A percentile compares a stretch with the other conserved stretches of the same genome.
phyloP scores from a whole-genome alignment of 2,113 vertebrate genomes.

The Mus musculus region DNA sequence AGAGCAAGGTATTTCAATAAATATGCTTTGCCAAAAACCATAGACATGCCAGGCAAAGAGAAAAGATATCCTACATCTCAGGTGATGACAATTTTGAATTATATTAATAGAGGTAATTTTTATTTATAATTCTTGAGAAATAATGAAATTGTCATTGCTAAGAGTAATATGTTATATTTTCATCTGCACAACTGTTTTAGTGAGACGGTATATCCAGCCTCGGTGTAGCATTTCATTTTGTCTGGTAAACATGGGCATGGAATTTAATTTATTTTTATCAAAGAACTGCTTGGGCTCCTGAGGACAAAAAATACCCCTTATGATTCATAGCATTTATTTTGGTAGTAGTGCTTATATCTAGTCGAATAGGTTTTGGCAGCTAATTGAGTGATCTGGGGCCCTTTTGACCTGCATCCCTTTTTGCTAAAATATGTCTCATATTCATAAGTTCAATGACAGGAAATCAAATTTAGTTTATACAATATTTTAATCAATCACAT shows the following conservation, averaged over 20 bases:
- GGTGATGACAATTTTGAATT: not conserved
- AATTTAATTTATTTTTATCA: conserved; percentile 28
- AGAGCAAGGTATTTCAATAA: conserved; percentile 1
- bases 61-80: not conserved
- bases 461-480: conserved; percentile 18
- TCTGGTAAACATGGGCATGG: not conserved
- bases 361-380: not conserved
- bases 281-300: not conserved
- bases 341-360: not conserved
- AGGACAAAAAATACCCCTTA: not conserved
- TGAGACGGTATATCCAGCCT: conserved; percentile 13
- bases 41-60: not conserved
- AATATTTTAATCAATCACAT: conserved; percentile 15
- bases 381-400: not conserved
- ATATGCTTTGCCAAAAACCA: not conserved
- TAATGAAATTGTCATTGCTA: not conserved
- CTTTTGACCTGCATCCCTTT: not conserved
- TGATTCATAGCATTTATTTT: conserved; percentile 6
- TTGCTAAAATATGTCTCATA: not conserved
- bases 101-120: conserved; percentile 12
- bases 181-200: not conserved
- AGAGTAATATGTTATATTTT: not conserved
- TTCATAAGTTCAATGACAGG: conserved; percentile 6
- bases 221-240: not conserved
- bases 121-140: not conserved